Evolutionary conservation across 2,888 invertebrate species (phyloP).

Genomic region (Drosophila anomelani): DNA sequence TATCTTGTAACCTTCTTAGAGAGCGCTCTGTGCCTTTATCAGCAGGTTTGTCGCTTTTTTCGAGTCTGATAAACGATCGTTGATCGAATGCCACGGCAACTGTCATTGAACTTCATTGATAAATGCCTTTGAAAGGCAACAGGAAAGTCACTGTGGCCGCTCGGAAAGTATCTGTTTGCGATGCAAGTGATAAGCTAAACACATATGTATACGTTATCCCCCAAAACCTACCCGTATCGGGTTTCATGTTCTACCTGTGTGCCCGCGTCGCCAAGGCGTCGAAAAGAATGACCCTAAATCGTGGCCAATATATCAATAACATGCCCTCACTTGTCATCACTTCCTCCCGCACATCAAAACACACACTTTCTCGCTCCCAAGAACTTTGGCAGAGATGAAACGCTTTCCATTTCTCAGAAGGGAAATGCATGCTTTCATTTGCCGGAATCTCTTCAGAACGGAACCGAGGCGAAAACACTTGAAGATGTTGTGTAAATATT

Average conservation of each 20-base stretch:
- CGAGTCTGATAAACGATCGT: constrained; percentile 71
- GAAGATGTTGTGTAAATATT: constrained; percentile 71
- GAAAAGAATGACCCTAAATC: constrained; percentile 43
- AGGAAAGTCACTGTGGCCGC: constrained; percentile 5
- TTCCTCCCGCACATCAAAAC: constrained; percentile 14
- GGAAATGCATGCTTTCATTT: constrained; percentile 54
- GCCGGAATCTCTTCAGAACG: constrained; percentile 49
- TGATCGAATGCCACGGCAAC: constrained; percentile 65
- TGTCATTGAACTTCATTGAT: constrained; percentile 80
- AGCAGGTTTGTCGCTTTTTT: constrained; percentile 66
- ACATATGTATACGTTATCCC: constrained; percentile 38
- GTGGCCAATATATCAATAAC: constrained; percentile 67
- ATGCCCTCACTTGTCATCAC: constrained; percentile 53
- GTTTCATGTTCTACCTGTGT: constrained; percentile 64
- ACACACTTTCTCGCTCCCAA: constrained; percentile 8
- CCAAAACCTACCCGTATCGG: constrained; percentile 47
- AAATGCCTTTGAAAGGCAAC: constrained; percentile 52
- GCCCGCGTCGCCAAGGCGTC: constrained; percentile 7
- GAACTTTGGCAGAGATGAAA: constrained; percentile 23
- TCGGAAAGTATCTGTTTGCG: constrained; percentile 54
- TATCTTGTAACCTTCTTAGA: constrained; percentile 19
- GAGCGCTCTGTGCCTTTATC: constrained; percentile 58
- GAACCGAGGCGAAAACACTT: constrained; percentile 60
- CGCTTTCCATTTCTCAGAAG: constrained; percentile 58
- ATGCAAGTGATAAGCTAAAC: constrained; percentile 70